phyloP scores from a whole-genome alignment of 2,797 vertebrate genomes.

The Margarornis squamiger region DNA sequence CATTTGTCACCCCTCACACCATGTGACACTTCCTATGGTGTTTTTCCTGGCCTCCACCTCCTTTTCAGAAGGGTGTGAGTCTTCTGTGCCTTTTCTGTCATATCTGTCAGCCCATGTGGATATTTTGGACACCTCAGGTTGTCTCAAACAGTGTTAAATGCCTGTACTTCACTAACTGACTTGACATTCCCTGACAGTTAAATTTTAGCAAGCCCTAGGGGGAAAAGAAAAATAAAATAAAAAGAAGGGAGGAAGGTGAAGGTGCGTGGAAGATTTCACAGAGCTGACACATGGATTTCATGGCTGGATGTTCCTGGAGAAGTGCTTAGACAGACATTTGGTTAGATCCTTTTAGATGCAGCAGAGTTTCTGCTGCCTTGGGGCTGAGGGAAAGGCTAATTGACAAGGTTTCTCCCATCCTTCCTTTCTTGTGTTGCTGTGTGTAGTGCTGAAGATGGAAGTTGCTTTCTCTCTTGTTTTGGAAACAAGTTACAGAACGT shows the following conservation, averaged over 20 bases:
- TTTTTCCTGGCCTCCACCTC: neutral
- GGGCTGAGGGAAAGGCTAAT: neutral
- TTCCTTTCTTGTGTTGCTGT: neutral
- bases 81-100: neutral
- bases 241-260: neutral
- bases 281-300: neutral
- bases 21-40: accelerated
- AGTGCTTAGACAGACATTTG: neutral
- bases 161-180: neutral
- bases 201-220: neutral
- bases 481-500: neutral
- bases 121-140: neutral
- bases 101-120: neutral
- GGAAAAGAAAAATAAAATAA: too few species aligned
- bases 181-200: neutral
- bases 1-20: neutral
- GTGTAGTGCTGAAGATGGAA: neutral
- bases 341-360: neutral
- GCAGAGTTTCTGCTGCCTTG: neutral
- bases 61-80: neutral
- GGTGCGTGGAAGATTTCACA: neutral
- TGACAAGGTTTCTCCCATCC: neutral
- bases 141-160: neutral
- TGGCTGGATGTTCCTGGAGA: neutral
- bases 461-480: neutral